Percentiles rank a stretch among this genome's conserved stretches.
phyloP scores from a whole-genome alignment of 2,797 vertebrate genomes.

The Eulemur mongoz region DNA sequence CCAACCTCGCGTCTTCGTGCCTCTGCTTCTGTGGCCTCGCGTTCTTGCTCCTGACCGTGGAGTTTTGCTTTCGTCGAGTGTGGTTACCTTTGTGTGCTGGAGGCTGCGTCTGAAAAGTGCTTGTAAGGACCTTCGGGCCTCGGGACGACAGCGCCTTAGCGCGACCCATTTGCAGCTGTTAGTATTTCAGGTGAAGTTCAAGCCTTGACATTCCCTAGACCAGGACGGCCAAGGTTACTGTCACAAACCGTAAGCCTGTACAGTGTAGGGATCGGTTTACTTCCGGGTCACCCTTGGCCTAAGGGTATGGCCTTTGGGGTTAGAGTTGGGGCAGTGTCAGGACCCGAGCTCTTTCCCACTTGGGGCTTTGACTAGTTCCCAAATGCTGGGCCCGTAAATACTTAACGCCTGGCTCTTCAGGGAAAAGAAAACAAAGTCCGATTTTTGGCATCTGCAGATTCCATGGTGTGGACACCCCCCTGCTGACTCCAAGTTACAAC shows the following conservation, averaged over 20 bases:
- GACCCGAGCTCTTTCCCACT: background rate
- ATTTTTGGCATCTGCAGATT: fast-evolving
- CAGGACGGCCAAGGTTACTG: background rate
- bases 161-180: fast-evolving
- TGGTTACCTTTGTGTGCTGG: background rate
- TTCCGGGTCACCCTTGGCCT: fast-evolving
- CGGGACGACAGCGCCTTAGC: background rate
- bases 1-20: fast-evolving
- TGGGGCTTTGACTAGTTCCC: background rate
- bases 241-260: background rate
- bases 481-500: fast-evolving
- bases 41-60: fast-evolving
- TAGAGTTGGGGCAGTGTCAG: fast-evolving
- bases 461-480: fast-evolving
- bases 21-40: fast-evolving
- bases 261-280: no score
- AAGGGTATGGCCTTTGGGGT: no score
- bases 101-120: background rate
- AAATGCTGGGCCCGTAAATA: fast-evolving
- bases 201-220: background rate
- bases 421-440: no score
- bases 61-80: fast-evolving
- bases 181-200: fast-evolving
- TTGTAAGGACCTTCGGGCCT: fast-evolving
- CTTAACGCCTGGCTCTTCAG: background rate